Evolutionary conservation across 1,140 invertebrate genomes (phyloP).

Genomic region (Saxidomus purpurata): DNA sequence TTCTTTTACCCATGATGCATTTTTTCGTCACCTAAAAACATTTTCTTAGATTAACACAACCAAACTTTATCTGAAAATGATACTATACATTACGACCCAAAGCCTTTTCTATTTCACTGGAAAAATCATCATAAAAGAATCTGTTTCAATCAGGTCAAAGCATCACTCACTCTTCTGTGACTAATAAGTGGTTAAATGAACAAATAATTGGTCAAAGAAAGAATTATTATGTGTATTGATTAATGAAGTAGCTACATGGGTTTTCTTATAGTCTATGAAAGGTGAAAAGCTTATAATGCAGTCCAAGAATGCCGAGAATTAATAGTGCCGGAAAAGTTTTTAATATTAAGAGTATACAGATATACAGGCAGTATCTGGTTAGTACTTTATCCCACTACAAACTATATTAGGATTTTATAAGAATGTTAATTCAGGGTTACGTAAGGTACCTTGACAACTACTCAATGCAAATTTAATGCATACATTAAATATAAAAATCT

Average conservation of each 20-base stretch:
- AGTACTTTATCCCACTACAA: not conserved
- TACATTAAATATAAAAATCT: too few relatives aligned
- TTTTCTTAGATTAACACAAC: too few relatives aligned
- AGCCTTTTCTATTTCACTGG: too few relatives aligned
- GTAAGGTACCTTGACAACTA: not conserved
- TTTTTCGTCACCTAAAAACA: too few relatives aligned
- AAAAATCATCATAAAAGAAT: too few relatives aligned
- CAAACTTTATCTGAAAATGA: too few relatives aligned
- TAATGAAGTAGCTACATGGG: not conserved
- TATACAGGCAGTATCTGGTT: not conserved
- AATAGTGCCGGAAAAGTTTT: not conserved
- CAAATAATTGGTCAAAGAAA: slow-evolving; percentile 1
- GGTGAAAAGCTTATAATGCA: not conserved
- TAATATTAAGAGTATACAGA: not conserved
- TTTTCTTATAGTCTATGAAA: not conserved
- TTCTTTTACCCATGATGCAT: too few relatives aligned
- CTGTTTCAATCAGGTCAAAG: not conserved
- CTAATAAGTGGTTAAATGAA: not conserved
- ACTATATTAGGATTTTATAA: not conserved
- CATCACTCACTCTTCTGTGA: not conserved
- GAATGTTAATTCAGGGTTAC: not conserved
- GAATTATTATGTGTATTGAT: slow-evolving; percentile 11
- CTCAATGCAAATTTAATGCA: not conserved
- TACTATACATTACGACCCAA: too few relatives aligned
- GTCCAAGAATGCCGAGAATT: not conserved